A percentile compares a stretch with the other conserved stretches of the same genome.
Evolutionary conservation across 2,113 vertebrate species (phyloP).

Genomic region (Poecile atricapillus): DNA sequence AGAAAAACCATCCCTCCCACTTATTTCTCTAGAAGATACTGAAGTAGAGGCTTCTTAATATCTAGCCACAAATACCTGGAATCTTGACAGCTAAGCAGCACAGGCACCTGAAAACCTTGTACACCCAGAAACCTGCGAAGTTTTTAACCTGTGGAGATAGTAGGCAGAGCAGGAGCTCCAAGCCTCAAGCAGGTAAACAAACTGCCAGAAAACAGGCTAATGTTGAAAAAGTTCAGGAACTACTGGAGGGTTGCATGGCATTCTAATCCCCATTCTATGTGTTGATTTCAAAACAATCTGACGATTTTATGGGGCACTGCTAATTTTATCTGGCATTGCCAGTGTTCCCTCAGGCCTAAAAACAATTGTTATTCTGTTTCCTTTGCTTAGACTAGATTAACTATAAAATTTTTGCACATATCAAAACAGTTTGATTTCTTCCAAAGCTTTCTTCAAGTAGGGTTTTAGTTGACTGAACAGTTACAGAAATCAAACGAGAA

Average conservation of each 20-base stretch:
- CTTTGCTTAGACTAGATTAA: neutral
- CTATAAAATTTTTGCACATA: neutral
- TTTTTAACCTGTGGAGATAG: neutral
- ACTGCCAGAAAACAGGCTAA: neutral
- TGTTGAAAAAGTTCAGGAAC: neutral
- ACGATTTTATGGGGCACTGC: neutral
- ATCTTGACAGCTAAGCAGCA: neutral
- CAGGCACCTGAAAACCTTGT: neutral
- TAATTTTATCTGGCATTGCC: neutral
- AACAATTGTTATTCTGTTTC: neutral
- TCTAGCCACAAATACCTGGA: neutral
- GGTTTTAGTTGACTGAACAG: neutral
- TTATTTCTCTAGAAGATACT: neutral
- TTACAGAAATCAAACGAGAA: neutral
- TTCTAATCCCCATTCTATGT: neutral
- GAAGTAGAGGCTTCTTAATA: neutral
- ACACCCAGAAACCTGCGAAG: neutral
- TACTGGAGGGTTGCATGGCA: neutral
- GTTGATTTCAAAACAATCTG: neutral
- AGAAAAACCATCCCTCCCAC: neutral
- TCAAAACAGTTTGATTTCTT: neutral
- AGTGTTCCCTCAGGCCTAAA: neutral
- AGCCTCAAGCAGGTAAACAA: neutral
- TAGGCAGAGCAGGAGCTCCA: neutral
- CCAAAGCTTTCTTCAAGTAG: neutral